Percentiles rank a stretch among this genome's conserved stretches.
phyloP scores from a whole-genome alignment of 1,140 invertebrate genomes.

The Lineus longissimus region DNA sequence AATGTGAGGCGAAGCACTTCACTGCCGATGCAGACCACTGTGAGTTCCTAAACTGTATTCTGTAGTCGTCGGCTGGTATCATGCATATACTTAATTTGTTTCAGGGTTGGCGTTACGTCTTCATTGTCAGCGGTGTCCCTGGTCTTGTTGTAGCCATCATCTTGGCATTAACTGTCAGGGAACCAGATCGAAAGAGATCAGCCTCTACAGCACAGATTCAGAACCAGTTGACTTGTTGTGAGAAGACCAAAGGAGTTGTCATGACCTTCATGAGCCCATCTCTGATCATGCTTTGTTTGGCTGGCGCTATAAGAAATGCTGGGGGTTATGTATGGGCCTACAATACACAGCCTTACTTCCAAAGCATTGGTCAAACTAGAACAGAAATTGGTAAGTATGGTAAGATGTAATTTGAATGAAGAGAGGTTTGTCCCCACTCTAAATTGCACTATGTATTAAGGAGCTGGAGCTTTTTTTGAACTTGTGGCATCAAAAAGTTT shows the following conservation, averaged over 20 bases:
- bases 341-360: constrained; percentile 55
- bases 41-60: too few relatives aligned
- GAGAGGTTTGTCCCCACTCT: too few relatives aligned
- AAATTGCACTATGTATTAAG: too few relatives aligned
- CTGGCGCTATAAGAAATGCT: constrained; percentile 84
- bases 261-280: constrained; percentile 68
- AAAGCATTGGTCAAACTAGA: constrained; percentile 41
- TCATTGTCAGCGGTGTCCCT: constrained; percentile 76
- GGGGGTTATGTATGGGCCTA: constrained; percentile 56
- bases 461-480: too few relatives aligned
- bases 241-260: constrained; percentile 20
- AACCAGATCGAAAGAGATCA: constrained; percentile 71
- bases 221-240: constrained; percentile 36
- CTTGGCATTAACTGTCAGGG: constrained; percentile 71
- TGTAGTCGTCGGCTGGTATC: too few relatives aligned
- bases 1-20: too few relatives aligned
- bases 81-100: too few relatives aligned
- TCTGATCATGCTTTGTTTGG: constrained; percentile 75
- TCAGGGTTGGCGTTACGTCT: constrained; percentile 79
- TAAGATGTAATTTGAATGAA: background rate
- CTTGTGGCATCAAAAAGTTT: too few relatives aligned
- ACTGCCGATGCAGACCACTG: too few relatives aligned
- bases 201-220: constrained; percentile 23
- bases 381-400: constrained; percentile 37
- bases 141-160: constrained; percentile 71